phyloP scores from a whole-genome alignment of 2,888 invertebrate genomes.

The Julus scandinavius region DNA sequence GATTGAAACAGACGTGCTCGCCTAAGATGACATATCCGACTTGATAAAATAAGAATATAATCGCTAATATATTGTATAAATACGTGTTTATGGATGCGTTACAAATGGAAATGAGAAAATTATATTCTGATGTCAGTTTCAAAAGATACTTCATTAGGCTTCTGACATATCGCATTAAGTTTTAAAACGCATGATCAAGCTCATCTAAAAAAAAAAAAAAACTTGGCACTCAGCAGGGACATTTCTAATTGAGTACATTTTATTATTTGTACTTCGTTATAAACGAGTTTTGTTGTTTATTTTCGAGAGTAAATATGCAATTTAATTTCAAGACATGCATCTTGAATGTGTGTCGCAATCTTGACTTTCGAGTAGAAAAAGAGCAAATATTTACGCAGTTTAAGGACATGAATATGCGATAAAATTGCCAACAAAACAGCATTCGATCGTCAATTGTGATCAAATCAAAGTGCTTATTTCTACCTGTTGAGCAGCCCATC shows the following conservation, averaged over 20 bases:
- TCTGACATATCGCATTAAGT: neutral
- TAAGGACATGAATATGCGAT: neutral
- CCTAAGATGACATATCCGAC: too few species aligned
- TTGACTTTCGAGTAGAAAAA: neutral
- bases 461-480: neutral
- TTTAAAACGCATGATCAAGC: neutral
- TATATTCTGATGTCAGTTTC: neutral
- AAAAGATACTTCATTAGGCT: neutral
- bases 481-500: neutral
- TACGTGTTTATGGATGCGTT: neutral
- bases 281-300: neutral
- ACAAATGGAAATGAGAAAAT: neutral
- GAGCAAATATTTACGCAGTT: neutral
- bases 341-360: neutral
- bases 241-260: neutral
- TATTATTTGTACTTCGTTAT: neutral
- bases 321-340: neutral
- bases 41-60: too few species aligned
- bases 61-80: too few species aligned
- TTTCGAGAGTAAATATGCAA: neutral
- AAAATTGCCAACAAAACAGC: neutral
- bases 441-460: neutral
- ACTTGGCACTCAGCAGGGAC: neutral
- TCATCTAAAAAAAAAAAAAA: neutral
- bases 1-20: too few species aligned